Percentiles rank a stretch among this genome's conserved stretches.
Conservation (phyloP, 2,888 invertebrate species). For the Rhodophaea formosa region DNA sequence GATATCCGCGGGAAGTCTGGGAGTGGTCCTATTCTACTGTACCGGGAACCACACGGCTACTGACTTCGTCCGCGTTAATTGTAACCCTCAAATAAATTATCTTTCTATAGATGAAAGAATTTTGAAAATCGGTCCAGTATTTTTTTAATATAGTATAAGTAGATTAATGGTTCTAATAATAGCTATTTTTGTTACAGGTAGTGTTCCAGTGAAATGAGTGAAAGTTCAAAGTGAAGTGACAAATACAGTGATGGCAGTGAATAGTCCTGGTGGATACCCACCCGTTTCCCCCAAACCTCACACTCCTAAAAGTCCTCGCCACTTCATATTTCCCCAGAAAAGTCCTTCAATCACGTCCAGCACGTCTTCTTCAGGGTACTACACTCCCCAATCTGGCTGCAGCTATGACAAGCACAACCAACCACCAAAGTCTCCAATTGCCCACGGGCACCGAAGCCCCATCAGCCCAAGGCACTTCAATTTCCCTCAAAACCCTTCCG, state of each 20-base stretch:
- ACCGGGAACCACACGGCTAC: too few species aligned
- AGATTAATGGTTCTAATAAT: background rate
- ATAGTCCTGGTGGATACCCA: conserved; percentile 80
- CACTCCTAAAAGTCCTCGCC: conserved; percentile 80
- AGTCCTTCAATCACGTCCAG: conserved; percentile 77
- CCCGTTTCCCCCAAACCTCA: conserved; percentile 79
- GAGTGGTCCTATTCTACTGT: too few species aligned
- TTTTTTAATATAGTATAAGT: too few species aligned
- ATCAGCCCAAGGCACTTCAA: conserved; percentile 82
- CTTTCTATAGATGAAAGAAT: too few species aligned
- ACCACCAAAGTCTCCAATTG: conserved; percentile 74
- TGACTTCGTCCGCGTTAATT: too few species aligned
- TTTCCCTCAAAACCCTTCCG: conserved; percentile 77
- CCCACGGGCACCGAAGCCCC: conserved; percentile 81
- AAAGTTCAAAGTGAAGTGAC: conserved; percentile 43
- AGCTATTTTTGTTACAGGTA: conserved; percentile 56
- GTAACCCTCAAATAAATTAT: too few species aligned
- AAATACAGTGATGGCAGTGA: conserved; percentile 73
- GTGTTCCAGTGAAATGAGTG: conserved; percentile 48
- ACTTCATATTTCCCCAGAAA: conserved; percentile 78
- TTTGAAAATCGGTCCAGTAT: too few species aligned
- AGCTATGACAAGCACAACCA: conserved; percentile 71
- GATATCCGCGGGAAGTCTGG: too few species aligned
- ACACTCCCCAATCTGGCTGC: conserved; percentile 78
- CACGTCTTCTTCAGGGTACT: conserved; percentile 79